These are phyloP conservation scores for Sepioteuthis lessoniana DNA, from an alignment of 2,888 invertebrate species.

Conservation along the genomic window DNA sequence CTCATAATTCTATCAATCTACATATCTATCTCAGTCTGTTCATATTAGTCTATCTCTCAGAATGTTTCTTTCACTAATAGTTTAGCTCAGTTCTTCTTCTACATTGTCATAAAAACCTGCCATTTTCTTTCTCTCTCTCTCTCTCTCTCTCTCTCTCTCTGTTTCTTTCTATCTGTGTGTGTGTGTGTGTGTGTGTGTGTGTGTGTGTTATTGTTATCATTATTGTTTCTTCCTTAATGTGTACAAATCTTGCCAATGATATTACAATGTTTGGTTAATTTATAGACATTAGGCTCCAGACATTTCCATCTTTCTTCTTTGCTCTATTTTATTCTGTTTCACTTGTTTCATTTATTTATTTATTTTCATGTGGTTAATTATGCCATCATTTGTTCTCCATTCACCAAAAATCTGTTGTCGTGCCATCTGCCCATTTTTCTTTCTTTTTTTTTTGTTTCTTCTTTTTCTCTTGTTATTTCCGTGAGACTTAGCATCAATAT, in stretches of 20 bases:
- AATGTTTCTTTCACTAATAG: too few relatives aligned
- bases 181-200: not conserved
- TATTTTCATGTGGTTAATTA: conserved; percentile 33
- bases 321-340: not conserved
- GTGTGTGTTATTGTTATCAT: not conserved
- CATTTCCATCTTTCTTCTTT: not conserved
- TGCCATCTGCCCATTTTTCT: not conserved
- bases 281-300: conserved; percentile 11
- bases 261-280: conserved; percentile 23
- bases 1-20: too few relatives aligned
- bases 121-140: not conserved
- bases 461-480: not conserved
- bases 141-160: not conserved
- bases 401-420: not conserved
- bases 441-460: not conserved
- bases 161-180: not conserved
- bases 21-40: too few relatives aligned
- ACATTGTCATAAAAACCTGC: not conserved
- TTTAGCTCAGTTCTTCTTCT: too few relatives aligned
- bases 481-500: conserved; percentile 33
- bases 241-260: conserved; percentile 33
- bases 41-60: too few relatives aligned
- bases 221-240: not conserved
- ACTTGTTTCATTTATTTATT: not conserved
- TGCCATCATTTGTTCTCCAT: conserved; percentile 5